Evolutionary conservation across 2,888 invertebrate species (phyloP), one percentile per base, ranked within the genome.

Genomic region (Melieria crassipennis): DNA sequence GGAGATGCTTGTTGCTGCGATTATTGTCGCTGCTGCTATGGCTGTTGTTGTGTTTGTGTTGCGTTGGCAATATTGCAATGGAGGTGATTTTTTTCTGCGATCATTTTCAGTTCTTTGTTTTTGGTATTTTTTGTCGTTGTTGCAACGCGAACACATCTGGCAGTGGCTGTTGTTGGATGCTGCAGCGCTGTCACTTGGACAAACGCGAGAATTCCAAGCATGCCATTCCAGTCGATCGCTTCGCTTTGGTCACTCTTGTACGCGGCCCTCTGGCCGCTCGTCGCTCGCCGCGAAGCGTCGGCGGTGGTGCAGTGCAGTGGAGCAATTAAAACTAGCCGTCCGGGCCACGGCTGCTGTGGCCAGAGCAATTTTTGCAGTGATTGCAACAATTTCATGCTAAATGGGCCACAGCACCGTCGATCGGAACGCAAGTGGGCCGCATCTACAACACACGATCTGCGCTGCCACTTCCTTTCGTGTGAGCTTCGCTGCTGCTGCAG

Each of bases 371-470:
- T 71, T 70, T 70, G 79, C 82, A 79, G 76, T 81, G 81, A 82
- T 81, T 82, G 81, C 79, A 81, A 80, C 81, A 79, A 80, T 80
- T 81, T 81, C 80, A 76, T 76, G 76, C 79, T 78, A 82, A 82
- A 82, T 80, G 82, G 78, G 78, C 79, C 78, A 76, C 75, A 74
- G 71, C 76, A 77, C 75, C 11, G 75, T 75, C 77, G 77, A 72
- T 76, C 74, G 68, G 68, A 72, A 71, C 75, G 74, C 30, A 50
- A 58, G 13, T 30, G 60, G 7, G 74, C 75, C 73, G 71, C 71
- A 66, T 72, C 70, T 52, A 7, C 9, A n/a, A 52, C 11, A 52
- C 13, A 52, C 11, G 7, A 52, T 52, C 9, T 52, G 30, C 72
- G 58, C 42, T 48, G 16, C 42, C 67, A 73, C 57, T 56, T 71